Evolutionary conservation across 2,888 invertebrate species (phyloP).

Genomic region (Rhingia rostrata): DNA sequence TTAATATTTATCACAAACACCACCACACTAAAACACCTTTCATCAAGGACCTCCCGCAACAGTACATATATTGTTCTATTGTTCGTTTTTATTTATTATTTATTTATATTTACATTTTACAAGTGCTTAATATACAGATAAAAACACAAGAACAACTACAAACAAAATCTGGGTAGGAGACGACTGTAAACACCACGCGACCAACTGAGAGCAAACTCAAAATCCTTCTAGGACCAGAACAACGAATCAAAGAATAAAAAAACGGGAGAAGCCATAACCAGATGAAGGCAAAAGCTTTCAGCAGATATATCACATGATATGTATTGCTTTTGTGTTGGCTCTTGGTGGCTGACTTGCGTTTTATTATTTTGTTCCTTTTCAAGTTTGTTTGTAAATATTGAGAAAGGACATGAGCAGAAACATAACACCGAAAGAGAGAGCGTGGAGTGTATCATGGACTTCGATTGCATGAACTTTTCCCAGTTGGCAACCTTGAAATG

Average conservation of each 20-base stretch:
- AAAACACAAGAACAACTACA: not conserved
- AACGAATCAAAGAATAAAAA: constrained; percentile 30
- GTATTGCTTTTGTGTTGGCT: constrained; percentile 39
- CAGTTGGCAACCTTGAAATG: constrained; percentile 55
- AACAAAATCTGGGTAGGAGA: constrained; percentile 9
- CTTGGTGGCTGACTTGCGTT: constrained; percentile 40
- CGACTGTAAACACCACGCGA: constrained; percentile 32
- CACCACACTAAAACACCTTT: constrained; percentile 12
- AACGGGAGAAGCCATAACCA: constrained; percentile 45
- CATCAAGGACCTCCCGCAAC: not conserved
- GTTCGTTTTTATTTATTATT: constrained; percentile 11
- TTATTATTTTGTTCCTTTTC: constrained; percentile 25
- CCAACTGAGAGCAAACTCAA: constrained; percentile 36
- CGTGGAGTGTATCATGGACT: not conserved
- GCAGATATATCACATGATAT: constrained; percentile 27
- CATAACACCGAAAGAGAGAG: constrained; percentile 8
- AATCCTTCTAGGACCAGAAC: constrained; percentile 53
- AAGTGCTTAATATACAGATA: constrained; percentile 5
- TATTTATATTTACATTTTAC: constrained; percentile 19
- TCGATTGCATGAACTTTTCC: constrained; percentile 40
- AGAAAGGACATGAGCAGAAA: constrained; percentile 42
- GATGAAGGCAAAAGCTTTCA: constrained; percentile 55
- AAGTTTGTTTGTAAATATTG: constrained; percentile 68
- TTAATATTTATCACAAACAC: not conserved
- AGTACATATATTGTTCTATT: not conserved